Evolutionary conservation across 2,797 vertebrate species (phyloP).

Genomic region (Coluber constrictor): DNA sequence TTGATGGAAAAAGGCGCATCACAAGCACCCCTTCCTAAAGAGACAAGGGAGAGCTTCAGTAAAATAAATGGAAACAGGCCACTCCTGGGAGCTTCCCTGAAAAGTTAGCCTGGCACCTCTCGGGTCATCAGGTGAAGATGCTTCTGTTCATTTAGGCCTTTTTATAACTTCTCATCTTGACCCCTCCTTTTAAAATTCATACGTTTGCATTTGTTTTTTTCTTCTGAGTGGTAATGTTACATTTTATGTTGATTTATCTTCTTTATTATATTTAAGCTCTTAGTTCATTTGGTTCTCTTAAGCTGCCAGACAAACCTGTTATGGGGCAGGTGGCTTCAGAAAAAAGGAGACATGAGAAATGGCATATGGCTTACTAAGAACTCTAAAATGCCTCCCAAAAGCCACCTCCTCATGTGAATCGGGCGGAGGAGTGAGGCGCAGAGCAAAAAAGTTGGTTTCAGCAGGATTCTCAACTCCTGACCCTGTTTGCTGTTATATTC

Average conservation of each 20-base stretch:
- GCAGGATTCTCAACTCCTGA: neutral
- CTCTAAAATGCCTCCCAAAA: neutral
- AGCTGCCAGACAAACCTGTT: neutral
- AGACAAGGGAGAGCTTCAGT: neutral
- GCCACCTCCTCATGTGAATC: neutral
- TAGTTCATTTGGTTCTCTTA: neutral
- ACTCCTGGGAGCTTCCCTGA: neutral
- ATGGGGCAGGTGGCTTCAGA: neutral
- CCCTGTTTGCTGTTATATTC: neutral
- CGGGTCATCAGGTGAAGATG: neutral
- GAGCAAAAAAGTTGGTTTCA: neutral
- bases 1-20: neutral
- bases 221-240: neutral
- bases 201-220: neutral
- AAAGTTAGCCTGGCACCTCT: neutral
- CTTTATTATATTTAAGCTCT: neutral
- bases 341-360: neutral
- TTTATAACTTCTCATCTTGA: neutral
- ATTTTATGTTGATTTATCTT: neutral
- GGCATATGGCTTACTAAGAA: neutral
- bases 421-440: too few relatives aligned
- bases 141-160: neutral
- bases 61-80: neutral
- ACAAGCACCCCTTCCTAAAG: neutral
- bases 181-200: neutral